These are phyloP conservation scores for Chaetops frenatus DNA, from an alignment of 2,113 vertebrate species.

Conservation along the genomic window DNA sequence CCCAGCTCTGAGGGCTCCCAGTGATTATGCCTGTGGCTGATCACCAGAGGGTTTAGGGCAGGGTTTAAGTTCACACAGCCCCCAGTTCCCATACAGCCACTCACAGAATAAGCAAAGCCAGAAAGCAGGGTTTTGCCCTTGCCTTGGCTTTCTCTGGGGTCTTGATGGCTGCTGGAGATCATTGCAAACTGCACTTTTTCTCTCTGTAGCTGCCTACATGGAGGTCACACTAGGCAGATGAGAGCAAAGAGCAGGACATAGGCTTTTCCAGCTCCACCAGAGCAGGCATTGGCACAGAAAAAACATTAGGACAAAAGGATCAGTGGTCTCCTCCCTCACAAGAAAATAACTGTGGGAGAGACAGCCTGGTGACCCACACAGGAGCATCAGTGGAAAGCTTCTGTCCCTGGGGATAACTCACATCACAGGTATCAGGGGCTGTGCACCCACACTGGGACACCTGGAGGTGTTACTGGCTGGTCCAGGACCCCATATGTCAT, in stretches of 20 bases:
- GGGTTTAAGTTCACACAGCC: not conserved
- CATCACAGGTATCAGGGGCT: not conserved
- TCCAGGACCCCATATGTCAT: not conserved
- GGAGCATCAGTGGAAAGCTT: not conserved
- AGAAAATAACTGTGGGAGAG: not conserved
- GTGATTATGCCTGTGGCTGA: not conserved
- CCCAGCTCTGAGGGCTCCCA: rapidly evolving
- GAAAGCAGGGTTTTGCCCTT: not conserved
- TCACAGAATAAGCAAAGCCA: not conserved
- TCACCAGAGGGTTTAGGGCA: not conserved
- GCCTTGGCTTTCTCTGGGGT: not conserved
- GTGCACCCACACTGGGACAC: not conserved
- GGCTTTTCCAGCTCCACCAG: not conserved
- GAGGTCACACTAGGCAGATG: rapidly evolving
- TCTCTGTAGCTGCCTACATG: rapidly evolving
- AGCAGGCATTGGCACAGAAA: not conserved
- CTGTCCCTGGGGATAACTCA: not conserved
- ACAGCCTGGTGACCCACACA: not conserved
- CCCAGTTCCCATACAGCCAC: not conserved
- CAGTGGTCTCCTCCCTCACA: not conserved
- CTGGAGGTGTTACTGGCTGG: not conserved
- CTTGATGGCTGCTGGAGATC: rapidly evolving
- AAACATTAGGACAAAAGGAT: rapidly evolving
- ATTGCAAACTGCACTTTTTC: not conserved
- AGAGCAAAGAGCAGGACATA: not conserved